Percentiles rank a stretch among this genome's conserved stretches.
These are phyloP conservation scores for Apotomis capreana DNA, from an alignment of 2,888 invertebrate species.

Conservation along the genomic window DNA sequence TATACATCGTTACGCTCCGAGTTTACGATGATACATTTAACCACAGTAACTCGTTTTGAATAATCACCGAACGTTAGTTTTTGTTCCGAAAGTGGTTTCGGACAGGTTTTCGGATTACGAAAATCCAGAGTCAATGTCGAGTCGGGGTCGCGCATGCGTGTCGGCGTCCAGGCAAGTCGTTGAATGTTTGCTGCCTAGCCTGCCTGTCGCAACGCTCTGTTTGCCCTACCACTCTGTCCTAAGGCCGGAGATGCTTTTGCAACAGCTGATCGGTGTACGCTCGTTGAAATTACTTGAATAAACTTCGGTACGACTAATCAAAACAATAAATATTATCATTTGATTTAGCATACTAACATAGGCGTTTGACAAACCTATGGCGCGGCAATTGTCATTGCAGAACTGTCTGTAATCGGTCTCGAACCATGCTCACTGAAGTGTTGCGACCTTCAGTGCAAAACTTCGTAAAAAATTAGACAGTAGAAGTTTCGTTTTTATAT, in stretches of 20 bases:
- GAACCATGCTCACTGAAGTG: slow-evolving; percentile 21
- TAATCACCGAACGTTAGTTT: slow-evolving; percentile 21
- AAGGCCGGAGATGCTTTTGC: slow-evolving; percentile 57
- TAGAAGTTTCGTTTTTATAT: background rate
- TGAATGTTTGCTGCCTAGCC: slow-evolving; percentile 54
- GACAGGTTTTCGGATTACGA: slow-evolving; percentile 40
- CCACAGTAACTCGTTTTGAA: slow-evolving; percentile 18
- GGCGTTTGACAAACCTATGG: background rate
- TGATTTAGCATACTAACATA: background rate
- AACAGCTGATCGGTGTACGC: slow-evolving; percentile 47
- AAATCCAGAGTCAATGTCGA: slow-evolving; percentile 41
- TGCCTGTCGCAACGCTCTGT: slow-evolving; percentile 58
- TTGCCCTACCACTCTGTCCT: slow-evolving; percentile 52
- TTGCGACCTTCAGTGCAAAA: slow-evolving; percentile 21
- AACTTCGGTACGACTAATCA: slow-evolving; percentile 20
- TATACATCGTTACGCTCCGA: slow-evolving; percentile 2
- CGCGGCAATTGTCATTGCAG: slow-evolving; percentile 16
- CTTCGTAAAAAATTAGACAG: background rate
- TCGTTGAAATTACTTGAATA: slow-evolving; percentile 27
- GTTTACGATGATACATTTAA: background rate
- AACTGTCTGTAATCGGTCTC: slow-evolving; percentile 8
- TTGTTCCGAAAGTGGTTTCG: slow-evolving; percentile 35
- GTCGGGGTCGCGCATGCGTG: slow-evolving; percentile 30
- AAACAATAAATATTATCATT: slow-evolving; percentile 26
- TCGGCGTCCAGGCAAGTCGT: slow-evolving; percentile 11